A percentile compares a stretch with the other conserved stretches of the same genome.
Conservation (phyloP, 2,888 invertebrate species). For the Limnephilus auricula region DNA sequence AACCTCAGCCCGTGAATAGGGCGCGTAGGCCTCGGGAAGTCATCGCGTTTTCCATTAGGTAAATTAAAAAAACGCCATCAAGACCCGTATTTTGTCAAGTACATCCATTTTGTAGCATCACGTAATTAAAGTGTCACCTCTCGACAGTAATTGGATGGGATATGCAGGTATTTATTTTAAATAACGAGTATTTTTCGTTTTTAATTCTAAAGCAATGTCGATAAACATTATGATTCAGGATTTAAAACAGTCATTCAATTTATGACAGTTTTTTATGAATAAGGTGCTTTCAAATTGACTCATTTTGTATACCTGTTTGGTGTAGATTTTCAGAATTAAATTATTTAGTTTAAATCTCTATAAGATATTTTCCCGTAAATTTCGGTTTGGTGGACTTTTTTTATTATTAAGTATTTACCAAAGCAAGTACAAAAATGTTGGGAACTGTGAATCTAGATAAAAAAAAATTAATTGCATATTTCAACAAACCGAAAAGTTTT, state of each 20-base stretch:
- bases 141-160: slow-evolving; percentile 36
- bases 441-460: no score
- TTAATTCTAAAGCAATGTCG: not conserved
- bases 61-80: slow-evolving; percentile 20
- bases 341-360: no score
- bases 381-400: no score
- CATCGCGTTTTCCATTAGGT: slow-evolving; percentile 21
- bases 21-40: not conserved
- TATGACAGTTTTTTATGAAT: no score
- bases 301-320: no score
- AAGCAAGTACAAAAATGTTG: no score
- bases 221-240: not conserved
- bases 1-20: not conserved
- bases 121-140: slow-evolving; percentile 20
- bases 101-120: slow-evolving; percentile 12
- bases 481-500: no score
- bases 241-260: not conserved
- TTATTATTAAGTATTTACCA: no score
- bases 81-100: not conserved
- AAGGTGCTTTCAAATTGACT: no score
- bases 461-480: no score
- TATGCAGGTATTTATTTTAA: not conserved
- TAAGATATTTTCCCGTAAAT: no score
- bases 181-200: not conserved
- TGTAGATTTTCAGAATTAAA: no score